phyloP scores from a whole-genome alignment of 1,140 invertebrate species.

The Atta texana region DNA sequence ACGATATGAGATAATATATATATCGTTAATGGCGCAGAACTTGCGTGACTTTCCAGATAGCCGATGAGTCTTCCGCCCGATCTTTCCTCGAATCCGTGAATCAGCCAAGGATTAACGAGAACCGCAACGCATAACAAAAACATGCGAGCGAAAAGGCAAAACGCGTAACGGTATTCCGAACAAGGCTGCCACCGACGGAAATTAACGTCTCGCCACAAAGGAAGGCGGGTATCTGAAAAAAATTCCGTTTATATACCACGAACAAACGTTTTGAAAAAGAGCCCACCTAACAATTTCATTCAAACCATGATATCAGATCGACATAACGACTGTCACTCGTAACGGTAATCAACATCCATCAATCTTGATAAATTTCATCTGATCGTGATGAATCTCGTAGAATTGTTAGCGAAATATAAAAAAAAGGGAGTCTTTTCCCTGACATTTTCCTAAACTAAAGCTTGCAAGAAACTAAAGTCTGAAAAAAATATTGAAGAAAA shows the following conservation, averaged over 20 bases:
- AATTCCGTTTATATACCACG: conserved; percentile 3
- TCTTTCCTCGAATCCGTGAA: conserved; percentile 34
- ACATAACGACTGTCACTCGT: not conserved
- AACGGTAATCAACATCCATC: not conserved
- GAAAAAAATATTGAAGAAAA: too few relatives aligned
- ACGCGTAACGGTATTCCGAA: conserved; percentile 69
- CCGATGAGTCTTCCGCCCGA: not conserved
- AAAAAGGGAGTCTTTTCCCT: too few relatives aligned
- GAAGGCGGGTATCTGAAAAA: not conserved
- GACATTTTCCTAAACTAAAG: too few relatives aligned
- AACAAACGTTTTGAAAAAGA: not conserved
- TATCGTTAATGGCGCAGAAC: not conserved
- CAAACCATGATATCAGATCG: not conserved
- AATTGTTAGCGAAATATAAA: too few relatives aligned
- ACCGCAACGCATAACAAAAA: conserved; percentile 26
- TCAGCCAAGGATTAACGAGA: conserved; percentile 53
- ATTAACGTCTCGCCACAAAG: conserved; percentile 71
- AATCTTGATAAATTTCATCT: not conserved
- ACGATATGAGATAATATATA: not conserved
- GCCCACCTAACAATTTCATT: not conserved
- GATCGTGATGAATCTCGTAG: too few relatives aligned
- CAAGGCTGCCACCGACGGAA: conserved; percentile 59
- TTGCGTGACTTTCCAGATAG: conserved; percentile 17
- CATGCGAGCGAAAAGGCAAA: conserved; percentile 27
- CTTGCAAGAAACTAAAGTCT: too few relatives aligned